Evolutionary conservation across 2,797 vertebrate species (phyloP), one percentile per base, ranked within the genome.

Genomic region (Spheniscus humboldti): DNA sequence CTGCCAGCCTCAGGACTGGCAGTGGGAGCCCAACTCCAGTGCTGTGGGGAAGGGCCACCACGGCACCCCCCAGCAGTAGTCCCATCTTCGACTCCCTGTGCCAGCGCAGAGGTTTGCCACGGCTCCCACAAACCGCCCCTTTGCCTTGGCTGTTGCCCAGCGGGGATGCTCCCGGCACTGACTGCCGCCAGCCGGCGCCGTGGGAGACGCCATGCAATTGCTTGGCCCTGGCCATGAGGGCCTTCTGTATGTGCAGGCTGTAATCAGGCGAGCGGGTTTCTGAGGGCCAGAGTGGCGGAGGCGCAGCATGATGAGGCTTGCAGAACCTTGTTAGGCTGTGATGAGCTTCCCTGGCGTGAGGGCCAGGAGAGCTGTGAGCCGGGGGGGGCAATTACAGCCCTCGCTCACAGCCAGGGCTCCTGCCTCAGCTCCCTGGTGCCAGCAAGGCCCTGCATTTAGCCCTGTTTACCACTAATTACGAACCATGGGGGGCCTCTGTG

Each of bases 331-430:
- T 30, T 9, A 4, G 23, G 57, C 57, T 6, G 4, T 10, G 43
- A 35, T 5, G 66, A 50, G 45, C 53, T 25, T 10, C 39, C 73
- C 47, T 0, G 0, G 22, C 0, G 2, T 0, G 1, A 91, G 25
- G 47, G 24, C 20, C 0, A 0, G 62, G 64, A 63, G 37, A 69
- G 39, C 62, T 0, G 4, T 0, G 0, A 24, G 63, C 60, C 0
- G 0, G 9, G 24, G 24, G 33, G 31, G 35, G 8, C 57, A 67
- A 33, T 30, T 23, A 9, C 43, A 56, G 72, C n/a, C 45, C 28
- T 55, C 0, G 1, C 50, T 73, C 31, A 13, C 59, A 63, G 74
- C 41, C 35, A 68, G 45, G 27, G 27, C 77, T 75, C 57, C 71
- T 31, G 41, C 67, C 69, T 60, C 63, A 9, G 47, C 66, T 60